Conservation (phyloP, 2,797 vertebrate genomes). For the Odontamblyopus lacepedii region DNA sequence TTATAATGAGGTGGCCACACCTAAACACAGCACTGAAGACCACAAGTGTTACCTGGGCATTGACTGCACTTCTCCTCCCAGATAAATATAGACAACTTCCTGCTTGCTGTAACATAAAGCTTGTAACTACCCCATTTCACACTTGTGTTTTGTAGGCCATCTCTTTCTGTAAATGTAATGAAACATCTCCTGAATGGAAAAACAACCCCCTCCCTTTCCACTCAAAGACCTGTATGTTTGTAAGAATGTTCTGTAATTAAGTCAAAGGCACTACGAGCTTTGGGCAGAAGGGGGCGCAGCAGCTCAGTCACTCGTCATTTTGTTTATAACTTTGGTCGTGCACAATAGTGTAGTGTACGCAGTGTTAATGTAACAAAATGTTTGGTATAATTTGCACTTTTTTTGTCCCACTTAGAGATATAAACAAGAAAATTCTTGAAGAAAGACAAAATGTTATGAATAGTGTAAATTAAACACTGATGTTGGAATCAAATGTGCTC, state of each 20-base stretch:
- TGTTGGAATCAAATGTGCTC: slow-evolving; percentile 58
- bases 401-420: slow-evolving; percentile 76
- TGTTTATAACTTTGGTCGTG: slow-evolving; percentile 78
- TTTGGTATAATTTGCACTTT: slow-evolving; percentile 85
- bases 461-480: slow-evolving; percentile 81
- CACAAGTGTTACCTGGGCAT: slow-evolving; percentile 55
- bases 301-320: slow-evolving; percentile 85
- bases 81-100: slow-evolving; percentile 34
- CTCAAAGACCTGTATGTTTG: slow-evolving; percentile 69
- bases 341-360: slow-evolving; percentile 82
- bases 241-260: slow-evolving; percentile 69
- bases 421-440: slow-evolving; percentile 69
- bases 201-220: slow-evolving; percentile 46
- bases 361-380: slow-evolving; percentile 78
- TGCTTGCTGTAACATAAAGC: slow-evolving; percentile 72
- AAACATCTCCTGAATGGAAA: slow-evolving; percentile 33
- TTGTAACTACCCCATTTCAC: slow-evolving; percentile 67
- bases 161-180: slow-evolving; percentile 56
- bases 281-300: slow-evolving; percentile 64
- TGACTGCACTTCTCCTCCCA: slow-evolving; percentile 51
- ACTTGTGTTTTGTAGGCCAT: slow-evolving; percentile 49
- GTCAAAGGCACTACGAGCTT: slow-evolving; percentile 63
- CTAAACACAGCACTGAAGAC: slow-evolving; percentile 62
- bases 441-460: slow-evolving; percentile 77
- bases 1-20: slow-evolving; percentile 45